phyloP scores from a whole-genome alignment of 2,888 invertebrate genomes.

The Cybosia mesomella region DNA sequence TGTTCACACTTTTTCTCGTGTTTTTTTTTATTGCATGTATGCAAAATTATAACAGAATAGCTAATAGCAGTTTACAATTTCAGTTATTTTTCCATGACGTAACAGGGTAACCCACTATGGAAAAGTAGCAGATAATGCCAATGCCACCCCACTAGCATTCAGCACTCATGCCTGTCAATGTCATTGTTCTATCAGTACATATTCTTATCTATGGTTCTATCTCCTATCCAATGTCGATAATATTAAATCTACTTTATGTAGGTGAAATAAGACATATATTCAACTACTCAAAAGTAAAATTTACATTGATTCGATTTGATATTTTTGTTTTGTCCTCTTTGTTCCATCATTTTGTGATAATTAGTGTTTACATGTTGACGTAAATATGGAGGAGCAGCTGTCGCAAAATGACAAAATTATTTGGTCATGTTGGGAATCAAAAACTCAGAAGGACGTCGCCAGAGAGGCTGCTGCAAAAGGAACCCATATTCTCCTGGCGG shows the following conservation, averaged over 20 bases:
- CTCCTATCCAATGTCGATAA: background rate
- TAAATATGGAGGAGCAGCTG: conserved; percentile 78
- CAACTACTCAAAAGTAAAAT: background rate
- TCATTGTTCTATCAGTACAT: conserved; percentile 15
- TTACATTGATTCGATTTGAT: conserved; percentile 27
- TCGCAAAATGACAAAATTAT: conserved; percentile 87
- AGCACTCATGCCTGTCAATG: conserved; percentile 7
- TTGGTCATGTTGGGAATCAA: conserved; percentile 89
- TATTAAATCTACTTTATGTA: background rate
- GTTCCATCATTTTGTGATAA: conserved; percentile 29
- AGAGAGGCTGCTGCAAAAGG: conserved; percentile 90
- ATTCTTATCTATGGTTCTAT: background rate
- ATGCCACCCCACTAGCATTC: too few relatives aligned
- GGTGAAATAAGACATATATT: conserved; percentile 10
- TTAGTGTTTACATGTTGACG: conserved; percentile 22
- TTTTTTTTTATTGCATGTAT: too few relatives aligned
- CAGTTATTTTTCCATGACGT: too few relatives aligned
- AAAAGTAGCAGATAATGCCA: too few relatives aligned
- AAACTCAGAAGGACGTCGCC: conserved; percentile 88
- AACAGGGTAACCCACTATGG: too few relatives aligned
- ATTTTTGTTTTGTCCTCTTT: conserved; percentile 45
- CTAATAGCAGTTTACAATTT: too few relatives aligned
- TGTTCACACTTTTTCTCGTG: too few relatives aligned
- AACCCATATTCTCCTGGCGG: conserved; percentile 87
- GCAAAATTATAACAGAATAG: too few relatives aligned